These are phyloP conservation scores for Morpho helenor DNA, from an alignment of 2,888 invertebrate species.

Conservation along the genomic window DNA sequence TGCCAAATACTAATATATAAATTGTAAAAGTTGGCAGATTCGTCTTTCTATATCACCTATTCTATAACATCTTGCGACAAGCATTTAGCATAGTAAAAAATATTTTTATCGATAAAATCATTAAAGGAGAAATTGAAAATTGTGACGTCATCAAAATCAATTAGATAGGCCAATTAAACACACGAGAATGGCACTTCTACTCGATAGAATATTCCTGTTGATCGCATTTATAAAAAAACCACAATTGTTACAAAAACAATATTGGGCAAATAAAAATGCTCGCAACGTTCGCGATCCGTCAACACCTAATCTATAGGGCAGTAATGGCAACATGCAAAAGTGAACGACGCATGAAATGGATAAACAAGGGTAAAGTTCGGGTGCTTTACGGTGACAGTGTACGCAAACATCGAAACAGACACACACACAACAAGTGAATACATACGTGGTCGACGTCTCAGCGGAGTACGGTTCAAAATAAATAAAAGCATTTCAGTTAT, in stretches of 20 bases:
- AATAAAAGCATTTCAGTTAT: slow-evolving; percentile 77
- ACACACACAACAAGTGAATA: slow-evolving; percentile 75
- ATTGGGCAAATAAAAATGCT: too few relatives aligned
- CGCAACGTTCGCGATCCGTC: too few relatives aligned
- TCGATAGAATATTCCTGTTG: too few relatives aligned
- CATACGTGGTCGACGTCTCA: slow-evolving; percentile 78
- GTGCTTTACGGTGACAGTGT: slow-evolving; percentile 73
- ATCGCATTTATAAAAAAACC: too few relatives aligned
- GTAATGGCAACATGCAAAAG: slow-evolving; percentile 58
- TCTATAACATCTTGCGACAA: too few relatives aligned
- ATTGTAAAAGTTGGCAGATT: too few relatives aligned
- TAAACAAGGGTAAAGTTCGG: slow-evolving; percentile 46
- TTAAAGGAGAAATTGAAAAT: neutral
- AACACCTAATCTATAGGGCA: slow-evolving; percentile 4
- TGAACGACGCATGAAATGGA: slow-evolving; percentile 62
- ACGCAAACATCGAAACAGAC: slow-evolving; percentile 76
- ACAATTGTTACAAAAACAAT: too few relatives aligned
- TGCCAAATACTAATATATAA: too few relatives aligned
- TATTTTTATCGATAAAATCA: too few relatives aligned
- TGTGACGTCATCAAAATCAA: slow-evolving; percentile 3
- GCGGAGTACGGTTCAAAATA: slow-evolving; percentile 77
- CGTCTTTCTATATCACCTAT: too few relatives aligned
- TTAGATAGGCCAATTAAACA: neutral
- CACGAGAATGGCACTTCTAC: too few relatives aligned
- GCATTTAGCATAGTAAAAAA: too few relatives aligned